Percentiles rank a stretch among this genome's conserved stretches.
phyloP scores from a whole-genome alignment of 1,140 invertebrate species.

The Drosophila erecta region DNA sequence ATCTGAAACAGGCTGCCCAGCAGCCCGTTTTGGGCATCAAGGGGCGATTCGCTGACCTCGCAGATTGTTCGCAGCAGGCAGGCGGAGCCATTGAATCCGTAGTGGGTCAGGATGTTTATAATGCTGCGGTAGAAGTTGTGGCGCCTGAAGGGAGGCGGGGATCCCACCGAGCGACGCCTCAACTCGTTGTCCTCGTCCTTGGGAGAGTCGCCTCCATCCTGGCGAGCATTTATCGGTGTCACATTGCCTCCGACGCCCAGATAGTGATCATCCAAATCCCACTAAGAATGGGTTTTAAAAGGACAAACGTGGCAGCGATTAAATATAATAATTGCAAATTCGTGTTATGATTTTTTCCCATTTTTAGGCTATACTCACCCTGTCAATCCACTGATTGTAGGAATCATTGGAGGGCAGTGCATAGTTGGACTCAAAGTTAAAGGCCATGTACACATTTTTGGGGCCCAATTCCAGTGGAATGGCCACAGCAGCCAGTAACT shows the following conservation, averaged over 20 bases:
- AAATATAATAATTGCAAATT: too few species aligned
- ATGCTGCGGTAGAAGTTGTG: slow-evolving; percentile 71
- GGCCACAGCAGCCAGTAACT: slow-evolving; percentile 88
- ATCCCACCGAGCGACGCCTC: slow-evolving; percentile 33
- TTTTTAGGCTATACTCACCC: slow-evolving; percentile 42
- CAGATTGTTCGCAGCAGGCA: slow-evolving; percentile 86
- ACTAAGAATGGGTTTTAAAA: slow-evolving; percentile 30
- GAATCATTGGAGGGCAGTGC: slow-evolving; percentile 83
- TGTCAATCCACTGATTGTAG: slow-evolving; percentile 70
- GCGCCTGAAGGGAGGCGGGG: slow-evolving; percentile 47
- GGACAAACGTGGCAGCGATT: background rate
- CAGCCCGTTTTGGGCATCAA: slow-evolving; percentile 85
- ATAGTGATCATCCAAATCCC: slow-evolving; percentile 66
- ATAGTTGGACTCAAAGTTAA: slow-evolving; percentile 91
- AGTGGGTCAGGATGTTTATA: slow-evolving; percentile 69
- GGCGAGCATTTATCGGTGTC: slow-evolving; percentile 63
- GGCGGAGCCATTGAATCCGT: slow-evolving; percentile 85
- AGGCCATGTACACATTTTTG: slow-evolving; percentile 88
- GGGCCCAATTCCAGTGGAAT: slow-evolving; percentile 89
- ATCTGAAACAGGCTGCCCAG: slow-evolving; percentile 85
- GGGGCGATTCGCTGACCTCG: slow-evolving; percentile 83
- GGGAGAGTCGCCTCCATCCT: slow-evolving; percentile 1
- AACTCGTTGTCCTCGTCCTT: slow-evolving; percentile 28
- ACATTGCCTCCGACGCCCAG: slow-evolving; percentile 70
- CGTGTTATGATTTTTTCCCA: too few species aligned